Base-by-base conservation (phyloP, 2,888 invertebrate genomes). In the Noctua comes region DNA sequence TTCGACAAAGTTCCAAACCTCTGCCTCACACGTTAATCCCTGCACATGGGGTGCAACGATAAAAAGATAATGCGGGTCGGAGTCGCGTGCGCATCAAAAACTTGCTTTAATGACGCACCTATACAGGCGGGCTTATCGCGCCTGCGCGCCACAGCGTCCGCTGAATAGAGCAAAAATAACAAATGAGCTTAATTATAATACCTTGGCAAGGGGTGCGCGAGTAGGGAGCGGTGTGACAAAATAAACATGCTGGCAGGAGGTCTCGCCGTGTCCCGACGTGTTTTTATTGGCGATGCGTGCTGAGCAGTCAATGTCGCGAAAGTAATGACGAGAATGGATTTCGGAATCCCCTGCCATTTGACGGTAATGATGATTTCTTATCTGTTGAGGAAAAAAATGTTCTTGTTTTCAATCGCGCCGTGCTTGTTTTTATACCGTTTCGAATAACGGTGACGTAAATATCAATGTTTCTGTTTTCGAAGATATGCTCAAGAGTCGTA, bases 141-240 rank as follows among this genome's bases (percentile, higher is more conserved):
- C 96, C 96, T 96, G 96, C 96, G 96, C 93, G 87, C 89, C 90
- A 88, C 88, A 88, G 83, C 86, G 82, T 83, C 82, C 88, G 81
- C 82, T 86, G 89, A 86, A 78, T 84, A 77, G 85, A 86, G 90
- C 91, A 90, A 86, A 93, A 92, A 94, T 93, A 94, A 95, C 96
- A 95, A 96, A 96, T 95, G 95, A 94, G 94, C 96, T 95, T 96
- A 95, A 96, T 96, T 96, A 94, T 94, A 95, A 95, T 95, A 95
- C 95, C 95, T 96, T 92, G 88, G 92, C 91, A 93, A 93, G 93
- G 95, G 94, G 93, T 91, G 91, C 86, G 76, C 77, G 72, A 74
- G 82, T 82, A 88, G 88, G 88, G 89, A 87, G 88, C 91, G 90
- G 92, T 91, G 92, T 91, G 93, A 93, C 94, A 93, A 92, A 95